phyloP scores from a whole-genome alignment of 2,888 invertebrate species.

The Sturmia bella region DNA sequence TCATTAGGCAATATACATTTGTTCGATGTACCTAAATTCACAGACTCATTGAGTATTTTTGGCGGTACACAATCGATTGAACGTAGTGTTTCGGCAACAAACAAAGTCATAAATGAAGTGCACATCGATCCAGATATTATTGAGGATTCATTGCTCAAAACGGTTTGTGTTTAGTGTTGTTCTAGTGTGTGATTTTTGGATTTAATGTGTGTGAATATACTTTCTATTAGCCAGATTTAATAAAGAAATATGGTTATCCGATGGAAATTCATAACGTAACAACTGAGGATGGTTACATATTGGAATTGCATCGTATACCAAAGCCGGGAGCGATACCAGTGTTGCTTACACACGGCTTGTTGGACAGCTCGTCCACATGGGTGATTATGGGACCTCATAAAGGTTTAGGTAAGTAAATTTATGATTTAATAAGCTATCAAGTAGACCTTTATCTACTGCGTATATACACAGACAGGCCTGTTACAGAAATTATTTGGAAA shows the following conservation, averaged over 20 bases:
- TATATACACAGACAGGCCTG: too few relatives aligned
- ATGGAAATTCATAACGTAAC: conserved; percentile 85
- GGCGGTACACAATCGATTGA: conserved; percentile 57
- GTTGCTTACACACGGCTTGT: conserved; percentile 87
- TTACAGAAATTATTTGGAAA: too few relatives aligned
- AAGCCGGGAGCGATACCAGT: conserved; percentile 83
- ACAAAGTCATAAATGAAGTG: conserved; percentile 44
- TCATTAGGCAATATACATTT: conserved; percentile 74
- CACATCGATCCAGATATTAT: conserved; percentile 76
- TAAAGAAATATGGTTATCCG: conserved; percentile 85
- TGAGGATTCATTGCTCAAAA: conserved; percentile 77
- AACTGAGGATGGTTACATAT: conserved; percentile 91
- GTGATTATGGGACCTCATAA: conserved; percentile 87
- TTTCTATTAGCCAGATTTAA: conserved; percentile 82
- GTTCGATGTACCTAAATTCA: conserved; percentile 73
- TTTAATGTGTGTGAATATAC: conserved; percentile 9
- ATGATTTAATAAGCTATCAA: background rate
- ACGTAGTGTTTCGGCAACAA: conserved; percentile 39
- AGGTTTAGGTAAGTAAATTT: conserved; percentile 84
- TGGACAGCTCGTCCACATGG: conserved; percentile 89
- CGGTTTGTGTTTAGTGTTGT: conserved; percentile 72
- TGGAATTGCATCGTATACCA: conserved; percentile 88
- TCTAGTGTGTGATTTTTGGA: background rate
- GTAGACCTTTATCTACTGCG: too few relatives aligned
- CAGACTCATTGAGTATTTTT: conserved; percentile 44